Conservation (phyloP, 2,888 invertebrate genomes). For the Tribolium freemani region DNA sequence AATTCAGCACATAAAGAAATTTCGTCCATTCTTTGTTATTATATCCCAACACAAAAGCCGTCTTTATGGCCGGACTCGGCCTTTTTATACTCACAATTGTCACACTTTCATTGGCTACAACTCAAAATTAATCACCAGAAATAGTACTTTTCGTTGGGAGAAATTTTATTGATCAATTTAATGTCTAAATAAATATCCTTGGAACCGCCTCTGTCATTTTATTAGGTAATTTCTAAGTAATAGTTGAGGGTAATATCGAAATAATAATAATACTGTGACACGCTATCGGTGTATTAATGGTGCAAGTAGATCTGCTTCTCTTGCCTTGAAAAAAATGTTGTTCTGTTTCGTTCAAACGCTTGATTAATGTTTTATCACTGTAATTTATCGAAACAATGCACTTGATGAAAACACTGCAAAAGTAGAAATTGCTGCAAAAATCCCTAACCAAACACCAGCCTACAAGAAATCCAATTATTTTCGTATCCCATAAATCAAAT, state of each 20-base stretch:
- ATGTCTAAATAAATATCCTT: slow-evolving; percentile 14
- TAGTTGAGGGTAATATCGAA: slow-evolving; percentile 25
- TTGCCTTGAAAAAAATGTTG: slow-evolving; percentile 2
- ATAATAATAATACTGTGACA: slow-evolving; percentile 16
- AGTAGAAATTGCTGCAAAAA: too few relatives aligned
- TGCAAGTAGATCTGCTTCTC: slow-evolving; percentile 15
- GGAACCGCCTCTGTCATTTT: slow-evolving; percentile 19
- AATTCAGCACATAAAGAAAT: too few relatives aligned
- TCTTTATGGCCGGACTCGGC: too few relatives aligned
- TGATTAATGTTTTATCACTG: slow-evolving; percentile 6
- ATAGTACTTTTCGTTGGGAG: too few relatives aligned
- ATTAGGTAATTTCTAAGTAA: slow-evolving; percentile 29
- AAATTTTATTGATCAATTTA: slow-evolving; percentile 7
- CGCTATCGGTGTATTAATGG: slow-evolving; percentile 24
- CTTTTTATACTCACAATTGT: too few relatives aligned
- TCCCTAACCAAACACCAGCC: too few relatives aligned
- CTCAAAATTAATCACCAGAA: too few relatives aligned
- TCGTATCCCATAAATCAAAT: slow-evolving; percentile 23
- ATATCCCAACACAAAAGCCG: too few relatives aligned
- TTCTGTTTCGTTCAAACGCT: slow-evolving; percentile 7
- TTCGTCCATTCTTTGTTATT: too few relatives aligned
- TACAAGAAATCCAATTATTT: slow-evolving; percentile 25
- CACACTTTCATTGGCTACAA: too few relatives aligned
- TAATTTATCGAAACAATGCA: neutral
- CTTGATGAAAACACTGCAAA: too few relatives aligned